phyloP scores from a whole-genome alignment of 2,113 vertebrate species.

The Periophthalmodon schlosseri region DNA sequence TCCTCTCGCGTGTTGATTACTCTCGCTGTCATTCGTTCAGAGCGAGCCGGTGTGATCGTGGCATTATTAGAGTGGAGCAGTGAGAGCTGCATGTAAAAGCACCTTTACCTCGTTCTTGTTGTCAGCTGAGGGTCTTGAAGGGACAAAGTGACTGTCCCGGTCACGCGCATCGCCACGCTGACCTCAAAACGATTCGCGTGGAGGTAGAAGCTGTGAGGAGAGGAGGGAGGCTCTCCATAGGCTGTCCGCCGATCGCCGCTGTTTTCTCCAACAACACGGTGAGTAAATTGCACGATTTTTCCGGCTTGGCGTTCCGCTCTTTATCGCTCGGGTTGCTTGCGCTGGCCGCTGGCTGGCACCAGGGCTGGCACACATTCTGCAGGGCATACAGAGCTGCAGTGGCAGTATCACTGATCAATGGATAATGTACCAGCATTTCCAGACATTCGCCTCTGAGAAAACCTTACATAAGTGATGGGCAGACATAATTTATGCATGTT shows the following conservation, averaged over 20 bases:
- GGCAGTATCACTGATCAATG: neutral
- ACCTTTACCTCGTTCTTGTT: slow-evolving; percentile 30
- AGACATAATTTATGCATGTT: neutral
- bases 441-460: neutral
- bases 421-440: neutral
- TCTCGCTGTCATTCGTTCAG: slow-evolving; percentile 74
- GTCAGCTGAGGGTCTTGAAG: slow-evolving; percentile 50
- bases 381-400: slow-evolving; percentile 4
- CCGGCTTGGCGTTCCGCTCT: slow-evolving; percentile 22
- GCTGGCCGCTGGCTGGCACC: slow-evolving; percentile 10
- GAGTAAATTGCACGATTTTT: slow-evolving; percentile 57
- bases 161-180: neutral
- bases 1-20: slow-evolving; percentile 34
- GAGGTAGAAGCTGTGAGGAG: slow-evolving; percentile 16
- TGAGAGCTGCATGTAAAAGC: slow-evolving; percentile 64
- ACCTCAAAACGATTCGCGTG: slow-evolving; percentile 9
- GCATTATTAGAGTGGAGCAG: slow-evolving; percentile 70
- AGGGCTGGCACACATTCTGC: neutral
- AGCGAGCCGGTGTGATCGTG: slow-evolving; percentile 72
- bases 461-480: neutral
- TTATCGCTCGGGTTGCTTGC: slow-evolving; percentile 1
- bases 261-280: slow-evolving; percentile 56
- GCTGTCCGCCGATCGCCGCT: slow-evolving; percentile 27
- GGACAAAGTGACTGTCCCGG: slow-evolving; percentile 11
- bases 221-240: slow-evolving; percentile 17